Evolutionary conservation across 2,797 vertebrate genomes (phyloP).

Genomic region (Rhadinocentrus ornatus): DNA sequence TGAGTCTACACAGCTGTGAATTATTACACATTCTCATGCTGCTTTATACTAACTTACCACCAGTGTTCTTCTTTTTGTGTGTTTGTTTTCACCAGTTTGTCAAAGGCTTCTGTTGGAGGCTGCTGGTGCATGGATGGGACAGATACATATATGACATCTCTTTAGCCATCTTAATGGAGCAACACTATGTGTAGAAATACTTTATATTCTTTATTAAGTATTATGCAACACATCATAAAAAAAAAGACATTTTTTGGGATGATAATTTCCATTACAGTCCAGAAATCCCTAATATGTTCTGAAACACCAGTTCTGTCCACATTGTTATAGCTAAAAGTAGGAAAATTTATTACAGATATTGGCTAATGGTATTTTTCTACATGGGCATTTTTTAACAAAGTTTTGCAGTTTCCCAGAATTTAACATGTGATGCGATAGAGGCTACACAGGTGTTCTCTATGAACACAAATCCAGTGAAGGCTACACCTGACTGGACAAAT

Average conservation of each 20-base stretch:
- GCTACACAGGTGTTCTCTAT: background rate
- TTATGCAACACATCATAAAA: background rate
- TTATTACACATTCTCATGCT: conserved; percentile 57
- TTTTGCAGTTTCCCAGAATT: background rate
- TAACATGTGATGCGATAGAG: background rate
- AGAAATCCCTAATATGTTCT: background rate
- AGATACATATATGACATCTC: background rate
- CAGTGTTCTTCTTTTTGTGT: conserved; percentile 30
- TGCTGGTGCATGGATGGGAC: conserved; percentile 10
- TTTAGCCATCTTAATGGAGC: background rate
- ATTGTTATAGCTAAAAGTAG: too few species aligned
- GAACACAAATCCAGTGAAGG: background rate
- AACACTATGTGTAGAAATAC: background rate
- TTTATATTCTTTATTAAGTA: background rate
- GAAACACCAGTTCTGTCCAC: background rate
- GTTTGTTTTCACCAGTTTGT: conserved; percentile 42
- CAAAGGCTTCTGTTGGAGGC: conserved; percentile 33
- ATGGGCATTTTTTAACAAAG: background rate
- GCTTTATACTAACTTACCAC: conserved; percentile 62
- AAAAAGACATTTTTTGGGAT: background rate
- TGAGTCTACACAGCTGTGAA: conserved; percentile 62
- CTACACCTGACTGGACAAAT: background rate
- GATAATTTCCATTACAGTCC: background rate
- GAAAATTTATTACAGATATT: too few species aligned
- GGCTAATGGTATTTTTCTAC: background rate